Base-by-base conservation (phyloP, 2,888 invertebrate genomes). In the Andrena chrysosceles region DNA sequence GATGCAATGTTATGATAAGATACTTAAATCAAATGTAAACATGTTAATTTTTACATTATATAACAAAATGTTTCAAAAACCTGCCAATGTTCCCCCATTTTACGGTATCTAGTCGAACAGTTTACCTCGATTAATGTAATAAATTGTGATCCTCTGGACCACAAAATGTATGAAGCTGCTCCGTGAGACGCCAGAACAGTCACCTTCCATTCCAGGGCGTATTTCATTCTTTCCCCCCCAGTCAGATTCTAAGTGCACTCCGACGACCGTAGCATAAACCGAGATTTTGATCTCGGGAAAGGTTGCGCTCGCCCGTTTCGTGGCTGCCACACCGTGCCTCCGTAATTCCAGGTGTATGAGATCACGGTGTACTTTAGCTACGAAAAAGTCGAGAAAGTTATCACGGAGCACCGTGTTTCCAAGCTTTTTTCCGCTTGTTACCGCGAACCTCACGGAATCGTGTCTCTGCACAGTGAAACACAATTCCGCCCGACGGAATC, bases 341-440 rank as follows among this genome's bases (percentile, higher is more conserved):
- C 48, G 67, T 60, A 77, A 77, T 71, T 78, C 70, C 79, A 67
- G 29, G 78, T 31, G 67, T 64, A 77, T 80, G 79, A 80, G 77
- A 77, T 77, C 70, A 70, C 64, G 48, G 59, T 8, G 42, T 33
- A 23, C 54, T 33, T 54, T 59, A 16, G 42, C n/a, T 10, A 73
- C 56, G 42, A 59, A 68, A 73, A 73, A 69, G 31, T 52, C 66
- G 48, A 56, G 66, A 60, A 59, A 78, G 48, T 68, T 62, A 73
- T 76, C 69, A 64, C 33, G 8, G 49, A 31, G 67, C 77, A 8
- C 35, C 35, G 26, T 54, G 62, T 75, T 52, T 26, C 23, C 33
- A 52, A 42, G 42, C 62, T 68, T 68, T 42, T 78, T 75, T 78
- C 13, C n/a, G 2, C 13, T 54, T 31, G 10, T 76, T 75, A 13